Conservation (phyloP, 2,888 invertebrate genomes). For the Drosophila acutilabella region DNA sequence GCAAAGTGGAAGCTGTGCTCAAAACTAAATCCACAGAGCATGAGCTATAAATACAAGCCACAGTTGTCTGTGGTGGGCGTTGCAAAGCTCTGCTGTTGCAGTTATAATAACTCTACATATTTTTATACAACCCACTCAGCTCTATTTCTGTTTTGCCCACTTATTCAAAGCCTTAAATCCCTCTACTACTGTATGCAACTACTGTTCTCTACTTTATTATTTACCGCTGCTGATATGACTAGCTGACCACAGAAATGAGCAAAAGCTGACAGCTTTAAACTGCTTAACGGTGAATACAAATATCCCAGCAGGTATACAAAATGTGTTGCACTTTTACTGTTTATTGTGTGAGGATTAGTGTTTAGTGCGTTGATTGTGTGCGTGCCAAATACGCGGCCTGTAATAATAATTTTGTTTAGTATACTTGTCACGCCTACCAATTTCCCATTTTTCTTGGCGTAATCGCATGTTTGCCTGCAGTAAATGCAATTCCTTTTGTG, state of each 20-base stretch:
- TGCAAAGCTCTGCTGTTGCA: no score
- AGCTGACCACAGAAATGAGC: background rate
- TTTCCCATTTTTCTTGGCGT: background rate
- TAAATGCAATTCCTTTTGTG: slow-evolving; percentile 62
- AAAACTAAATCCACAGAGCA: no score
- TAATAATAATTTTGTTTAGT: slow-evolving; percentile 24
- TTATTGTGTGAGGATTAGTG: slow-evolving; percentile 9
- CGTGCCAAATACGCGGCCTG: slow-evolving; percentile 36
- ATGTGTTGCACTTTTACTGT: slow-evolving; percentile 7
- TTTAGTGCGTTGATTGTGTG: slow-evolving; percentile 44
- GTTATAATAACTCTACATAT: no score
- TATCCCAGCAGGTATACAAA: background rate
- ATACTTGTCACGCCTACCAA: slow-evolving; percentile 35
- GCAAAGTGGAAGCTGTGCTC: no score
- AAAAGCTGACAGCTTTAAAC: slow-evolving; percentile 1
- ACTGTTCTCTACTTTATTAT: background rate
- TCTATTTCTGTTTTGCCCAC: no score
- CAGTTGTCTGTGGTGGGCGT: no score
- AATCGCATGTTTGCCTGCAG: slow-evolving; percentile 74
- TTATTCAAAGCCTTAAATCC: no score
- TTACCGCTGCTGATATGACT: slow-evolving; percentile 4
- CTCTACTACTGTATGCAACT: no score
- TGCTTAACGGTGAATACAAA: slow-evolving; percentile 9
- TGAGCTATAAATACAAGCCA: no score
- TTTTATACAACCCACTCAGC: no score